Evolutionary conservation across 2,888 invertebrate species (phyloP).

Genomic region (Lochmaea crataegi): DNA sequence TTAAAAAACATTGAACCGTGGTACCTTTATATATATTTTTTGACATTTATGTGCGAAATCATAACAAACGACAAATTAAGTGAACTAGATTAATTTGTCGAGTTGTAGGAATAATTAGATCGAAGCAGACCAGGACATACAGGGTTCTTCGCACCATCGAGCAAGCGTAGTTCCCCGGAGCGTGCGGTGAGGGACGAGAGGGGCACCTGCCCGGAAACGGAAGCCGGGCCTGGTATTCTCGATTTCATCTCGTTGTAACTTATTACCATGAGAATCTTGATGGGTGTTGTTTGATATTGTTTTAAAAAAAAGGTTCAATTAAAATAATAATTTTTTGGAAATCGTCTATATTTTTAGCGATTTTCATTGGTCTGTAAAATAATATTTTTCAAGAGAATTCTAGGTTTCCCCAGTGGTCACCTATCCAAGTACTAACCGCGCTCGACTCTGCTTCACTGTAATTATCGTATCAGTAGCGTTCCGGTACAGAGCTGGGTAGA

Average conservation of each 20-base stretch:
- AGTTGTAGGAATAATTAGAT: constrained; percentile 42
- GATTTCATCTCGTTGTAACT: constrained; percentile 1
- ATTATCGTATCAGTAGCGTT: too few species aligned
- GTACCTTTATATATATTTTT: neutral
- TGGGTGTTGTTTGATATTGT: neutral
- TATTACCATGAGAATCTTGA: constrained; percentile 1
- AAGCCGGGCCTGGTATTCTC: constrained; percentile 59
- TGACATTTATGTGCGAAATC: constrained; percentile 31
- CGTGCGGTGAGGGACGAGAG: constrained; percentile 54
- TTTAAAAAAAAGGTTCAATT: too few species aligned
- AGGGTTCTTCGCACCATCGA: constrained; percentile 63
- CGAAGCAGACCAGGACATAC: constrained; percentile 54
- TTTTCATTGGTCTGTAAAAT: too few species aligned
- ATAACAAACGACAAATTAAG: constrained; percentile 25
- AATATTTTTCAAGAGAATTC: neutral
- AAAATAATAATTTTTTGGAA: too few species aligned
- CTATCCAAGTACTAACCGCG: too few species aligned
- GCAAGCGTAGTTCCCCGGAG: constrained; percentile 63
- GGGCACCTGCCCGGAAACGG: constrained; percentile 66
- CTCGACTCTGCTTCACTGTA: too few species aligned
- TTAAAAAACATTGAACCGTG: constrained; percentile 8
- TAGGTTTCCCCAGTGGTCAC: too few species aligned
- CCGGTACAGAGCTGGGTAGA: too few species aligned
- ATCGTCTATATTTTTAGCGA: too few species aligned
- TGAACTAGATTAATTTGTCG: constrained; percentile 22